Evolutionary conservation across 2,113 vertebrate genomes (phyloP).

Genomic region (Chamaea fasciata): DNA sequence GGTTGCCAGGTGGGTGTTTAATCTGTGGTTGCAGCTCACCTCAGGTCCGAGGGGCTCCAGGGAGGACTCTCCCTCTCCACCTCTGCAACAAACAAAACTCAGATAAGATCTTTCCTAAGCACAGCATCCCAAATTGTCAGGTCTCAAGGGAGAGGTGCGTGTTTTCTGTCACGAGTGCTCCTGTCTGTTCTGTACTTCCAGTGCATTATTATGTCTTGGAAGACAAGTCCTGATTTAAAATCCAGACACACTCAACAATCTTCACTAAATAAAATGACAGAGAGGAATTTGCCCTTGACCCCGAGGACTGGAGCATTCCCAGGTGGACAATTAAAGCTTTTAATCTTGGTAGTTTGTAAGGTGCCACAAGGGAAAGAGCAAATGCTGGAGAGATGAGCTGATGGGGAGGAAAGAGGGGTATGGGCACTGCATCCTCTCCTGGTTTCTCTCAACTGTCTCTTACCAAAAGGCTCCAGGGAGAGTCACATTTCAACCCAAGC

Average conservation of each 20-base stretch:
- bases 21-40: neutral
- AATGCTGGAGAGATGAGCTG: neutral
- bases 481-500: constrained; percentile 6
- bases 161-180: neutral
- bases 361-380: neutral
- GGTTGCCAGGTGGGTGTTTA: constrained; percentile 74
- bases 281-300: neutral
- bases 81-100: neutral
- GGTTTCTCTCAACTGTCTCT: neutral
- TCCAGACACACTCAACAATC: neutral
- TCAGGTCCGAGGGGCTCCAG: neutral
- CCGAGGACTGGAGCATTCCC: neutral
- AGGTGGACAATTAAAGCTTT: neutral
- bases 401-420: neutral
- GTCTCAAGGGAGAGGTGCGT: neutral
- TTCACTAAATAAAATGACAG: neutral
- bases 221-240: neutral
- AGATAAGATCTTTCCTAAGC: neutral
- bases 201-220: neutral
- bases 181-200: neutral
- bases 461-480: constrained; percentile 14
- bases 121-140: neutral
- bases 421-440: neutral
- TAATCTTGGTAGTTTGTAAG: neutral
- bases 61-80: neutral